These are phyloP conservation scores for Oryzias curvinotus DNA, from an alignment of 2,113 vertebrate genomes.

Conservation along the genomic window DNA sequence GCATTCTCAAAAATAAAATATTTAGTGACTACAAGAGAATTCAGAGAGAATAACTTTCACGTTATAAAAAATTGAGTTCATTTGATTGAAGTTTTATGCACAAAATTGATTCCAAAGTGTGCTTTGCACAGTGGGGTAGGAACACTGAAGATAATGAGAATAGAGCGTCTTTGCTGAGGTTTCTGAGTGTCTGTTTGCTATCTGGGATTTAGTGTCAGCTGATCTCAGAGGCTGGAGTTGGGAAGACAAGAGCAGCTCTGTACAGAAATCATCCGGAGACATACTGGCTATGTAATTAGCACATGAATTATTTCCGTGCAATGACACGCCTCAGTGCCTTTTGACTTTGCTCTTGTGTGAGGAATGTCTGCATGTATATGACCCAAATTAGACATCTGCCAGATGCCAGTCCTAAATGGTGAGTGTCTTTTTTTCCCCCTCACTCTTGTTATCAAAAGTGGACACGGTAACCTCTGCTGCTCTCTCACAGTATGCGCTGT, in stretches of 20 bases:
- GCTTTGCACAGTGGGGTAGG: slow-evolving; percentile 41
- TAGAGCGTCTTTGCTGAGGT: slow-evolving; percentile 47
- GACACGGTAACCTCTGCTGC: slow-evolving; percentile 33
- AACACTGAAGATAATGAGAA: slow-evolving; percentile 35
- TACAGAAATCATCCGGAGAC: slow-evolving; percentile 58
- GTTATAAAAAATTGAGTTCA: slow-evolving; percentile 10
- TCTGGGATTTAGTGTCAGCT: slow-evolving; percentile 64
- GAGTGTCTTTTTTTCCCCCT: slow-evolving; percentile 13
- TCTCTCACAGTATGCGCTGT: slow-evolving; percentile 19
- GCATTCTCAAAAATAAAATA: too few relatives aligned
- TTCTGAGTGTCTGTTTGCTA: slow-evolving; percentile 47
- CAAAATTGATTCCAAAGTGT: slow-evolving; percentile 36
- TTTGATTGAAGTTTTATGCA: slow-evolving; percentile 17
- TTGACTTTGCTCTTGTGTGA: slow-evolving; percentile 67
- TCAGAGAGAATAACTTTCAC: too few relatives aligned
- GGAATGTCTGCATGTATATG: slow-evolving; percentile 50
- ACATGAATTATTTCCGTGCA: slow-evolving; percentile 71
- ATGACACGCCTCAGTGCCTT: slow-evolving; percentile 64
- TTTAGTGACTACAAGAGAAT: too few relatives aligned
- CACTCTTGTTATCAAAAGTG: slow-evolving; percentile 57
- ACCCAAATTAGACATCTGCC: slow-evolving; percentile 63
- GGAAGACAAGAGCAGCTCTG: slow-evolving; percentile 46
- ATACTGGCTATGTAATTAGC: slow-evolving; percentile 71
- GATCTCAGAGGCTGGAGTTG: slow-evolving; percentile 43
- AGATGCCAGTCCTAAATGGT: slow-evolving; percentile 53